These are phyloP conservation scores for Drosophila ananassae DNA, from an alignment of 1,140 invertebrate genomes.

Conservation along the genomic window DNA sequence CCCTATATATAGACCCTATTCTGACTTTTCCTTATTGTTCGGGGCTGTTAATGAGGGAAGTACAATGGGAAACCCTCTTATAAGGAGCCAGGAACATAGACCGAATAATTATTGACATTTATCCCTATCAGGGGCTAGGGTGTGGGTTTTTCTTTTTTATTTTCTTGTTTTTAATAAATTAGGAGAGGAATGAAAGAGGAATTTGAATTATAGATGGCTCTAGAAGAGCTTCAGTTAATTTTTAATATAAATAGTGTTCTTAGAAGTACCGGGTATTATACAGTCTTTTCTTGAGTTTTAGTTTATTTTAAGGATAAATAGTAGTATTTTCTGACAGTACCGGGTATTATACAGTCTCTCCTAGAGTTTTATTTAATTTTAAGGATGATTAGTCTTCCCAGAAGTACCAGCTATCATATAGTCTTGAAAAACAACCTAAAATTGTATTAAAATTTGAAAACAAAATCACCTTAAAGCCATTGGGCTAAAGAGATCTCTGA, in stretches of 20 bases:
- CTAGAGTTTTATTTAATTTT: too few relatives aligned
- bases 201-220: too few relatives aligned
- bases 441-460: not conserved
- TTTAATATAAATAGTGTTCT: too few relatives aligned
- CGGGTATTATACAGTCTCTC: too few relatives aligned
- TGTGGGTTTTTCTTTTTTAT: not conserved
- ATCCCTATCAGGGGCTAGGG: not conserved
- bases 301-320: too few relatives aligned
- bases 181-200: not conserved
- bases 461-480: too few relatives aligned
- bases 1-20: not conserved
- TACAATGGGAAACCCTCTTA: not conserved
- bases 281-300: too few relatives aligned
- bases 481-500: not conserved
- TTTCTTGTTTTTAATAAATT: not conserved
- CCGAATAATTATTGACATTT: conserved; percentile 8
- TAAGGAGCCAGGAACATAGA: not conserved
- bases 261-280: too few relatives aligned
- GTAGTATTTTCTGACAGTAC: too few relatives aligned
- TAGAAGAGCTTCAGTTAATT: too few relatives aligned
- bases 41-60: conserved; percentile 28
- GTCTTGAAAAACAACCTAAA: not conserved
- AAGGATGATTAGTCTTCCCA: not conserved
- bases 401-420: not conserved
- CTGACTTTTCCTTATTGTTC: conserved; percentile 33